Evolutionary conservation across 2,797 vertebrate species (phyloP).

Genomic region (Loriculus beryllinus): DNA sequence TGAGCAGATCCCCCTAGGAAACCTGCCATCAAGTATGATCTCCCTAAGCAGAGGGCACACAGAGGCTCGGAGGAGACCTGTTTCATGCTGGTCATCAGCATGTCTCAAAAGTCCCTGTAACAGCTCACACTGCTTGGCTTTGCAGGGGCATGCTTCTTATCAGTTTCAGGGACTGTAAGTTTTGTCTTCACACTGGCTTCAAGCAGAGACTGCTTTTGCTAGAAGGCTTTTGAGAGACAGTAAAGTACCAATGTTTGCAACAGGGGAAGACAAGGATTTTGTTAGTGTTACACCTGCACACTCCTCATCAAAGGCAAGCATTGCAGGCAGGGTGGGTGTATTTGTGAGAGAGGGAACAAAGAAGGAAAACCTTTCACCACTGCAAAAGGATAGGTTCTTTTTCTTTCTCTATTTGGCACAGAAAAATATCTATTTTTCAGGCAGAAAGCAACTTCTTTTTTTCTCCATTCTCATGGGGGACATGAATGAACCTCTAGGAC

Average conservation of each 20-base stretch:
- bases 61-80: background rate
- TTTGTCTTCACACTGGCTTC: background rate
- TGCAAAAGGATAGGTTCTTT: background rate
- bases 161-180: background rate
- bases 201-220: background rate
- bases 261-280: background rate
- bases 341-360: background rate
- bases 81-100: background rate
- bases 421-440: background rate
- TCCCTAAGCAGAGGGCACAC: rapidly evolving
- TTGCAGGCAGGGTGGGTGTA: background rate
- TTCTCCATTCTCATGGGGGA: background rate
- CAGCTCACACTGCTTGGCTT: background rate
- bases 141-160: background rate
- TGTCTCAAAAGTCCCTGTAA: background rate
- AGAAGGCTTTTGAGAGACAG: background rate
- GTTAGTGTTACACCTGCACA: background rate
- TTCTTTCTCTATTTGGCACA: background rate
- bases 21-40: background rate
- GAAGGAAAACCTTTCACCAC: background rate
- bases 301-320: background rate
- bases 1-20: background rate
- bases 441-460: background rate
- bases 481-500: background rate
- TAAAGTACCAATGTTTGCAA: background rate